Base-by-base conservation (phyloP, 2,888 invertebrate species). In the Bellardia bayeri region DNA sequence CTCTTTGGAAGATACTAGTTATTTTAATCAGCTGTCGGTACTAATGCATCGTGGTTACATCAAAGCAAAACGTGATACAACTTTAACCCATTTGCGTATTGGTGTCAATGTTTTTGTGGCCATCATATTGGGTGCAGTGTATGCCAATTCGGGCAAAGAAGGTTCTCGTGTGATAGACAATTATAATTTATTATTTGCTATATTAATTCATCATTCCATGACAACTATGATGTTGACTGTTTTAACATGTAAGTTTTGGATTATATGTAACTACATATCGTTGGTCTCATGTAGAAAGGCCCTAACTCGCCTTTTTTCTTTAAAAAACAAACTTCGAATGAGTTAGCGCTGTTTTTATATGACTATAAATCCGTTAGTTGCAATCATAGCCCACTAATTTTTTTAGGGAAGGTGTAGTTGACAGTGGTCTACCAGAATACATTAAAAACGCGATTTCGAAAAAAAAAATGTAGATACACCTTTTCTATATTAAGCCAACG, bases 201-300 rank as follows among this genome's bases (percentile, higher is more conserved):
- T 98, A 90, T 95, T 98, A 85, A 97, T 99, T 95, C 98, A 99
- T 93, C 97, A 98, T 91, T 98, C 97, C 95, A 97, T 97, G 97
- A 96, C 97, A 2, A 97, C 97, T 0, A 97, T 97, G 97, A 97
- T 98, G 97, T 94, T 98, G 30, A 97, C 97, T 0, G 97, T 97
- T 87, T 95, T 98, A 49, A 97, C 97, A 13, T 97, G 97, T 97
- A 94, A 95, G 96, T 87, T 42, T 45, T 45, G 61, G 8, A 51
- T 23, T 23, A 23, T 23, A 23, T 23, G 1, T 23, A 23, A 0
- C 0, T 23, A 23, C 23, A 23, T 23, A 23, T n/a, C n/a, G n/a
- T n/a, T n/a, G n/a, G n/a, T n/a, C n/a, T n/a, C n/a, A n/a, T n/a
- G n/a, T n/a, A n/a, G n/a, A n/a, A n/a, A n/a, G n/a, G n/a, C n/a